Conservation (phyloP, 2,888 invertebrate genomes). For the Scaptomyza flava region DNA sequence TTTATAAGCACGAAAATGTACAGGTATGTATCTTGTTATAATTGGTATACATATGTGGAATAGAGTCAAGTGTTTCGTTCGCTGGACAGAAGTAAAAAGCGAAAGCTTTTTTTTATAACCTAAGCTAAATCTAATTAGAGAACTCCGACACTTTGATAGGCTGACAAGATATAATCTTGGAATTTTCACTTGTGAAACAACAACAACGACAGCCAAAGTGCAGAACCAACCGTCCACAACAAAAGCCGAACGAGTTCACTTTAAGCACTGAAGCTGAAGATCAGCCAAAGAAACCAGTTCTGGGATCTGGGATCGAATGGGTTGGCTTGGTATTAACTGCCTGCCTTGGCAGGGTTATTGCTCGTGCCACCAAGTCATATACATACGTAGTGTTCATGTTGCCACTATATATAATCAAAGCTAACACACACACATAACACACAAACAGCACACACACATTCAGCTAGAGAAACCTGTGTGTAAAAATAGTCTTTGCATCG, state of each 20-base stretch:
- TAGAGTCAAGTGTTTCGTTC: slow-evolving; percentile 29
- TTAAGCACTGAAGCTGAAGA: slow-evolving; percentile 63
- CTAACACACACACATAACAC: slow-evolving; percentile 18
- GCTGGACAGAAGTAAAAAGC: slow-evolving; percentile 57
- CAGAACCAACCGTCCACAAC: slow-evolving; percentile 49
- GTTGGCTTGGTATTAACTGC: slow-evolving; percentile 27
- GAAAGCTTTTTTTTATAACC: slow-evolving; percentile 56
- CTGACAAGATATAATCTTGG: slow-evolving; percentile 50
- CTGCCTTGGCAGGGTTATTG: slow-evolving; percentile 66
- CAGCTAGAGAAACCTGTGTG: slow-evolving; percentile 55
- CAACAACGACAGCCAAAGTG: slow-evolving; percentile 26
- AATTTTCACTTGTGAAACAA: slow-evolving; percentile 52
- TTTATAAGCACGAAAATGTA: neutral
- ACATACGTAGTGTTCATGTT: slow-evolving; percentile 65
- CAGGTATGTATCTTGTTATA: slow-evolving; percentile 24
- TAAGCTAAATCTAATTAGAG: slow-evolving; percentile 60
- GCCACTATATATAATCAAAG: slow-evolving; percentile 68
- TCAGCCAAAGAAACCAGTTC: slow-evolving; percentile 65
- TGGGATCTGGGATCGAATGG: slow-evolving; percentile 26
- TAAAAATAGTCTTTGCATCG: slow-evolving; percentile 65
- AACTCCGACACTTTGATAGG: slow-evolving; percentile 61
- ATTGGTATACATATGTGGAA: slow-evolving; percentile 25
- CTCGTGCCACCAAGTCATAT: slow-evolving; percentile 70
- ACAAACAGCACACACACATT: slow-evolving; percentile 14
- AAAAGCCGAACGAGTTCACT: slow-evolving; percentile 22